Evolutionary conservation across 1,140 invertebrate species (phyloP), one percentile per base, ranked within the genome.

Genomic region (Rhopalosiphum maidis): DNA sequence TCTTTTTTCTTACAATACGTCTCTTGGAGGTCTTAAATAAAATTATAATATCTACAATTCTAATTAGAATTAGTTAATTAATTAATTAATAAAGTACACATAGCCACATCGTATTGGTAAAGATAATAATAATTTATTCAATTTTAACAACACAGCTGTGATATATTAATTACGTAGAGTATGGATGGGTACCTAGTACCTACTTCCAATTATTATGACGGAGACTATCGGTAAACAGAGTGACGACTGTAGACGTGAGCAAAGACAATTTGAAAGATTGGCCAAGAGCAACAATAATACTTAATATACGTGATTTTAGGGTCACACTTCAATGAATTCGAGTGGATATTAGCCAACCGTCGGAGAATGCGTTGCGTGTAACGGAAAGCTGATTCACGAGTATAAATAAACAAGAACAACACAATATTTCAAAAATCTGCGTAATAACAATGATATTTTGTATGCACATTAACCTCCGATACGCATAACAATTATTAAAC

Each of bases 291-390:
- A n/a, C 60, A 5, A 77, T 18, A 77, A n/a, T 77, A 77, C 4
- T n/a, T 68, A 68, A 68, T 68, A n/a, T n/a, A 77, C 60, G n/a
- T 77, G 60, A 77, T 77, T 35, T 77, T n/a, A n/a, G 60, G n/a
- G 60, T 77, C 60, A 77, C n/a, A 77, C 60, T 77, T 77, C 60
- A 77, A 77, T 18, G 60, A 77, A 77, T 77, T 77, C 30, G n/a
- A 77, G 18, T 77, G n/a, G n/a, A 77, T 77, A 77, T 77, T 77
- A n/a, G 60, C n/a, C 60, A 77, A 77, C 18, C 30, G 11, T 6
- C 60, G n/a, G n/a, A n/a, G n/a, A 77, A 35, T 77, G n/a, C 60
- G 60, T 77, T 77, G 60, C n/a, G 30, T 6, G 15, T 30, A 60
- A 30, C 15, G 15, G n/a, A 68, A n/a, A 68, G 60, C 60, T 68